Evolutionary conservation across 2,113 vertebrate genomes (phyloP), one percentile per base, ranked within the genome.

Genomic region (Podiceps cristatus): DNA sequence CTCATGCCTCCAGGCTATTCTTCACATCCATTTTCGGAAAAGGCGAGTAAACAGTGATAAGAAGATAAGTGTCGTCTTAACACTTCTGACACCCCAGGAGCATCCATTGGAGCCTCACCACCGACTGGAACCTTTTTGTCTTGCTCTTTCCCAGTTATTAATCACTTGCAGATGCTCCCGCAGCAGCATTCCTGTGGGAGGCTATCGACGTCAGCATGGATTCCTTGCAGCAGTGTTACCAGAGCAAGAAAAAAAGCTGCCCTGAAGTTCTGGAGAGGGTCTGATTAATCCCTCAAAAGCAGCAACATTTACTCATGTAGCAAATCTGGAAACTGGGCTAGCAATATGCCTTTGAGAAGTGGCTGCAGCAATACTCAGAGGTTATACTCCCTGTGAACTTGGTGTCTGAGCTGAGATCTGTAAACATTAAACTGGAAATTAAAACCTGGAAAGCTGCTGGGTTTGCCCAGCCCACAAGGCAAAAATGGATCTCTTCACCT

Each of bases 141-240:
- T 77, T 83, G 33, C 49, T 75, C 59, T 94, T 90, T 81, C 69
- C 25, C 42, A 62, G 52, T 93, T 91, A 94, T 94, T 97, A 97
- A 97, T 93, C 28, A 47, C 84, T 97, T 82, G 71, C 97, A 97
- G 95, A 95, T 94, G 93, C 69, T 93, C 77, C 84, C 20, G 3
- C 77, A 97, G 60, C 77, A 82, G 27, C 92, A 96, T 97, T 96
- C 92, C 80, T 96, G 88, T 88, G 93, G 94, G 96, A 86, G 58
- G 28, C 67, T 84, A 5, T 82, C 47, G 5, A 82, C 29, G n/a
- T 97, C 89, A 94, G 52, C 18, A 37, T 87, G 69, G 84, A 82
- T 96, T 91, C 47, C 74, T 93, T 86, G 64, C 45, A 18, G 53
- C 81, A 62, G 33, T 60, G 44, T 94, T 93, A 95, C 62, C 58